phyloP scores from a whole-genome alignment of 2,113 vertebrate genomes.

The Oryzias woworae region DNA sequence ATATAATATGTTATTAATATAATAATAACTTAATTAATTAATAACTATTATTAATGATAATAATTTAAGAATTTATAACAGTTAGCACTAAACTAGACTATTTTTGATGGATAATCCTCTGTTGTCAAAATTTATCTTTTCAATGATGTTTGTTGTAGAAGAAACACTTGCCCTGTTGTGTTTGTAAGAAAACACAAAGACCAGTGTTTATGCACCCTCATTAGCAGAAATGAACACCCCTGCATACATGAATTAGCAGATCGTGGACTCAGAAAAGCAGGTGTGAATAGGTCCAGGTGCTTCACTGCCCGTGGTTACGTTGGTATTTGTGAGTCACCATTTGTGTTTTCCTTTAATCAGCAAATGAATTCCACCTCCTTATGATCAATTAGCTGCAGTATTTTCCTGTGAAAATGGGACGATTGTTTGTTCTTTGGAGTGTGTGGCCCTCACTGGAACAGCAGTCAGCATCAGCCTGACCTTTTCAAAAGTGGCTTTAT shows the following conservation, averaged over 20 bases:
- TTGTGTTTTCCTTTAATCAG: conserved; percentile 12
- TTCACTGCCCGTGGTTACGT: conserved; percentile 6
- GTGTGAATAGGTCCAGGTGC: conserved; percentile 46
- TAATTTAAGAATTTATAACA: too few relatives aligned
- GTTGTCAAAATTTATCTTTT: too few relatives aligned
- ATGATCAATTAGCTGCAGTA: conserved; percentile 14
- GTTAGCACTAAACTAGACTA: too few relatives aligned
- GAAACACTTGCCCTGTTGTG: too few relatives aligned
- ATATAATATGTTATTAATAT: too few relatives aligned
- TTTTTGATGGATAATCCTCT: too few relatives aligned
- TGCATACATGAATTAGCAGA: conserved; percentile 51
- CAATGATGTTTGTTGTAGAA: too few relatives aligned
- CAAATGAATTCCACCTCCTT: conserved; percentile 18
- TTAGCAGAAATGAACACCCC: conserved; percentile 30
- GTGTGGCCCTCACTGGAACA: conserved; percentile 29
- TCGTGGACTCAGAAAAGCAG: conserved; percentile 18
- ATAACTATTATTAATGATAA: too few relatives aligned
- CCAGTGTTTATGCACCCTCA: conserved; percentile 37
- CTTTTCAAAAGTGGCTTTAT: conserved; percentile 54
- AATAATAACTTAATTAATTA: too few relatives aligned
- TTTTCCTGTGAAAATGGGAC: conserved; percentile 9
- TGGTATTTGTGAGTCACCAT: conserved; percentile 16
- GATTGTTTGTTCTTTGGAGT: conserved; percentile 25
- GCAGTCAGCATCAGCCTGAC: conserved; percentile 44
- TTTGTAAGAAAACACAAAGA: too few relatives aligned